Percentiles rank a stretch among this genome's conserved stretches.
phyloP scores from a whole-genome alignment of 1,140 invertebrate genomes.

The Drosophila lacertosa region DNA sequence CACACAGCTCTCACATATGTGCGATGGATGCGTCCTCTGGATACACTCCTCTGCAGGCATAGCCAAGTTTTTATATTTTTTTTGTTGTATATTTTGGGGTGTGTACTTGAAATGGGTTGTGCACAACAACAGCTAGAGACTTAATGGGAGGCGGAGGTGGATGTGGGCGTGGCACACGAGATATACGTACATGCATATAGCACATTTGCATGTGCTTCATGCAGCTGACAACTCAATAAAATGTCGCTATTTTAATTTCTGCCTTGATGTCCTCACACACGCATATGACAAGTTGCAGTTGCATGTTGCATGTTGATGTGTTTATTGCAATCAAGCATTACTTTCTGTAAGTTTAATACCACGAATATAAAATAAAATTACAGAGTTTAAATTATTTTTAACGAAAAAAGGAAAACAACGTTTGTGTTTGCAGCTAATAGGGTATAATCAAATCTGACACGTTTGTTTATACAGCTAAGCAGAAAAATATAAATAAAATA shows the following conservation, averaged over 20 bases:
- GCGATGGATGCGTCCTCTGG: slow-evolving; percentile 26
- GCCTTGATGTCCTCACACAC: slow-evolving; percentile 61
- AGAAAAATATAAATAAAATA: too few relatives aligned
- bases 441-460: neutral
- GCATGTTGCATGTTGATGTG: slow-evolving; percentile 65
- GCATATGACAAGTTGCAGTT: slow-evolving; percentile 56
- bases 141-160: slow-evolving; percentile 26
- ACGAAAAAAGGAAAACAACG: neutral
- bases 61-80: slow-evolving; percentile 6
- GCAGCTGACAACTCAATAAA: slow-evolving; percentile 79
- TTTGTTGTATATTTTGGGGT: slow-evolving; percentile 67
- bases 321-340: slow-evolving; percentile 69
- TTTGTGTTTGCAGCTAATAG: neutral
- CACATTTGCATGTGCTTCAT: slow-evolving; percentile 59
- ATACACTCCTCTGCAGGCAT: slow-evolving; percentile 18
- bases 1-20: slow-evolving; percentile 29
- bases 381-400: neutral
- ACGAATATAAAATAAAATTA: slow-evolving; percentile 17
- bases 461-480: too few relatives aligned
- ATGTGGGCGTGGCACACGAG: slow-evolving; percentile 60
- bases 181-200: slow-evolving; percentile 3
- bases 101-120: slow-evolving; percentile 53
- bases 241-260: slow-evolving; percentile 76
- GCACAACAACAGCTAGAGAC: slow-evolving; percentile 8
- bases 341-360: slow-evolving; percentile 64